Conservation (phyloP, 2,797 vertebrate genomes). For the Peromyscus nudipes region DNA sequence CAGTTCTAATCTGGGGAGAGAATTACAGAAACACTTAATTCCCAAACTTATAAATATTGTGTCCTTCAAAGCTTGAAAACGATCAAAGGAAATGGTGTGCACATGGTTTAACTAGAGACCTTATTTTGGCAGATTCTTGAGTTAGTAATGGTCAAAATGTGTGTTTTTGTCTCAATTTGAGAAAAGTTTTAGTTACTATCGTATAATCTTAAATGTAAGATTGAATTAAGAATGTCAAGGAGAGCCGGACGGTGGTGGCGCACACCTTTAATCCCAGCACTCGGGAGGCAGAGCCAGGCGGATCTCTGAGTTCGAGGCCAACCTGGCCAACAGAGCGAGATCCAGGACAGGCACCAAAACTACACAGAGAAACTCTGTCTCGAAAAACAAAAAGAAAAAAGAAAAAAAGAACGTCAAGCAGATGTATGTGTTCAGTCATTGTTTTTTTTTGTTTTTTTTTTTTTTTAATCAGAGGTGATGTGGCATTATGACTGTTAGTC, state of each 20-base stretch:
- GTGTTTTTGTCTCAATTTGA: slow-evolving; percentile 42
- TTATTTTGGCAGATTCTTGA: slow-evolving; percentile 72
- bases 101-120: slow-evolving; percentile 60
- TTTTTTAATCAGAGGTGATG: background rate
- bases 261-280: no score
- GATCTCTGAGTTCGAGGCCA: no score
- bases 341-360: no score
- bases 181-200: slow-evolving; percentile 4
- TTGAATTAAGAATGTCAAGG: background rate
- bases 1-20: background rate
- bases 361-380: no score
- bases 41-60: slow-evolving; percentile 42
- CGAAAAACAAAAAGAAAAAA: no score
- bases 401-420: no score
- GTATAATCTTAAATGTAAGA: background rate
- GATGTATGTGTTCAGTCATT: background rate
- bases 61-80: slow-evolving; percentile 63
- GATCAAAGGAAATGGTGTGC: slow-evolving; percentile 75
- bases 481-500: background rate
- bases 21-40: slow-evolving; percentile 12
- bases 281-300: no score
- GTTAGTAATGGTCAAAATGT: slow-evolving; percentile 19
- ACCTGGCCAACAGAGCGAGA: no score
- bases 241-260: background rate
- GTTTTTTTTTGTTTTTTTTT: background rate